These are phyloP conservation scores for Anneissia japonica DNA, from an alignment of 35 echinoderm and acorn worm species.

Conservation along the genomic window DNA sequence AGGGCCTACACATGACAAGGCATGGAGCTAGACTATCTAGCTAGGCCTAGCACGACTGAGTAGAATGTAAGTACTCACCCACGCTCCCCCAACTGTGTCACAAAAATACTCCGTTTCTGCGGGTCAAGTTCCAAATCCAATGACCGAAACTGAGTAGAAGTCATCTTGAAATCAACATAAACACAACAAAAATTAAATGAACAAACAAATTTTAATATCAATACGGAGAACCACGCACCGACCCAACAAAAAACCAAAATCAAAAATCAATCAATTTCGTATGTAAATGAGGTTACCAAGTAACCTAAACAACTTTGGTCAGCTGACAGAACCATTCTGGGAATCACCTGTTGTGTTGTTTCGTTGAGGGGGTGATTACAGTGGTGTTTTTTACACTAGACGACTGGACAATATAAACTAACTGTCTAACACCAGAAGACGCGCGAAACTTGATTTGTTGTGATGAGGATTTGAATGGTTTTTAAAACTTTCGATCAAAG, in stretches of 20 bases:
- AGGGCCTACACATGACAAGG: not conserved
- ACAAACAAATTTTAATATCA: too few relatives aligned
- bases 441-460: too few relatives aligned
- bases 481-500: too few relatives aligned
- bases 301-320: not conserved
- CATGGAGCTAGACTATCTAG: not conserved
- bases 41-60: not conserved
- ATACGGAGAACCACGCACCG: too few relatives aligned
- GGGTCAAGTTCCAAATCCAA: slow-evolving; percentile 73
- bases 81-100: slow-evolving; percentile 84
- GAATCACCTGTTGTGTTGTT: not conserved
- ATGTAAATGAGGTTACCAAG: not conserved
- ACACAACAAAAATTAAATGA: not conserved
- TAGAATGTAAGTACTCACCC: slow-evolving; percentile 1
- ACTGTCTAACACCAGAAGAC: too few relatives aligned
- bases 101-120: slow-evolving; percentile 90
- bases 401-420: too few relatives aligned
- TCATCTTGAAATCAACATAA: not conserved
- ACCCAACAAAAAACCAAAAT: too few relatives aligned
- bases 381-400: too few relatives aligned
- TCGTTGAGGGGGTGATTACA: too few relatives aligned
- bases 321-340: not conserved
- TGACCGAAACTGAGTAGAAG: slow-evolving; percentile 11
- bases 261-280: not conserved
- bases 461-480: too few relatives aligned